Percentiles rank a stretch among this genome's conserved stretches.
phyloP scores from a whole-genome alignment of 2,113 vertebrate genomes.

The Solea solea region DNA sequence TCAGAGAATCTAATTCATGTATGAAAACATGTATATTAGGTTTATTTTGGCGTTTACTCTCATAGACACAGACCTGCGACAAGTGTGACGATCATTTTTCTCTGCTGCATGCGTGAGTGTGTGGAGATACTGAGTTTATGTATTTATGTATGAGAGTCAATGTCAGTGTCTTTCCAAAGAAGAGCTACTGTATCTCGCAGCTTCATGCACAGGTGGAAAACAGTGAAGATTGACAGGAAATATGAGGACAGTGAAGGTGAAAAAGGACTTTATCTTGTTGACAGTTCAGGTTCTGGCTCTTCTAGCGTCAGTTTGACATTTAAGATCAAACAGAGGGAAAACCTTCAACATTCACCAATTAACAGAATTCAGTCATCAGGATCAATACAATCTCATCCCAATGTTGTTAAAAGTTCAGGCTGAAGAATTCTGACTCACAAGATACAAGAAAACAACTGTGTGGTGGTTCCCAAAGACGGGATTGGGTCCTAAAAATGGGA shows the following conservation, averaged over 20 bases:
- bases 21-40: too few species aligned
- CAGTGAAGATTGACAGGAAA: slow-evolving; percentile 9
- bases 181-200: slow-evolving; percentile 16
- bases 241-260: not conserved
- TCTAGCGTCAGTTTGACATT: not conserved
- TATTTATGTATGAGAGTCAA: slow-evolving; percentile 18
- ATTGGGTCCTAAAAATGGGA: too few species aligned
- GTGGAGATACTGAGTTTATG: slow-evolving; percentile 28
- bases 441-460: too few species aligned
- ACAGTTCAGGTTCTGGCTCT: not conserved
- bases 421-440: too few species aligned
- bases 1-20: too few species aligned
- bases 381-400: too few species aligned
- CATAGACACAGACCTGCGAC: slow-evolving; percentile 28
- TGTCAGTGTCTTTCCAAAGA: slow-evolving; percentile 28
- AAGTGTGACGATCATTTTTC: slow-evolving; percentile 34
- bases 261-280: not conserved
- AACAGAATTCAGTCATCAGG: too few species aligned
- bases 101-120: slow-evolving; percentile 30
- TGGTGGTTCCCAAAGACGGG: too few species aligned
- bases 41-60: slow-evolving; percentile 24
- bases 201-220: not conserved
- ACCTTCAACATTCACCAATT: too few species aligned
- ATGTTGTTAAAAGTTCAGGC: too few species aligned
- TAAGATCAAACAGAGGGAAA: not conserved